A percentile compares a stretch with the other conserved stretches of the same genome.
These are phyloP conservation scores for Hexactinellida sp. DNA, from an alignment of 37 sponge, comb jelly and placozoan genomes.

Conservation along the genomic window DNA sequence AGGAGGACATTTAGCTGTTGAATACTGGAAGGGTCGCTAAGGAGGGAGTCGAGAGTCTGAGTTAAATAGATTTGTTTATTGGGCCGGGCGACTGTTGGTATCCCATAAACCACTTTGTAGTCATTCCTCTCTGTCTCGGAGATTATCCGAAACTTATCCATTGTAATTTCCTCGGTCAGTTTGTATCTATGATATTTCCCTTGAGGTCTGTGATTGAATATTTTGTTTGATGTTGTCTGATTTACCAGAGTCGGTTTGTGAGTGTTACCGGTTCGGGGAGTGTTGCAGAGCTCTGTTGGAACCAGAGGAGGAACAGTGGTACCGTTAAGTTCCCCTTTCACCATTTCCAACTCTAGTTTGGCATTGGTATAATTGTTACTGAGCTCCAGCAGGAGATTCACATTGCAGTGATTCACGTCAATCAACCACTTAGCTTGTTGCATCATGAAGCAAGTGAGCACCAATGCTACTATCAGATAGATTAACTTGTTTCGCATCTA, in stretches of 20 bases:
- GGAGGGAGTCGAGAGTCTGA: neutral
- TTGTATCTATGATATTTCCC: neutral
- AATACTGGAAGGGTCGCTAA: neutral
- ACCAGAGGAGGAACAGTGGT: neutral
- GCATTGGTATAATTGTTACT: neutral
- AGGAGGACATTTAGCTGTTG: conserved; percentile 5
- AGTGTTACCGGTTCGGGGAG: neutral
- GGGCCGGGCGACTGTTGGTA: neutral
- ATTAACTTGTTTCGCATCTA: neutral
- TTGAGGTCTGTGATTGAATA: neutral
- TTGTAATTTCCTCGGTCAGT: neutral
- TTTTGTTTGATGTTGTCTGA: too few relatives aligned
- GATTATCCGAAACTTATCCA: neutral
- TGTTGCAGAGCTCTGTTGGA: neutral
- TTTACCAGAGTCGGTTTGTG: too few relatives aligned
- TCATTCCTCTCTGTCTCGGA: neutral
- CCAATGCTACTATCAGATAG: neutral
- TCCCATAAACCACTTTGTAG: neutral
- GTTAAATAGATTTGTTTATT: neutral
- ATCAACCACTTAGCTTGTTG: neutral
- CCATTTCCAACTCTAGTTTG: neutral
- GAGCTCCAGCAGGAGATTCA: neutral
- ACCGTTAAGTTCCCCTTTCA: neutral
- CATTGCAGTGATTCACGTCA: neutral
- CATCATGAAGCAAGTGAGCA: neutral